Conservation (phyloP, 2,797 vertebrate genomes). For the Neostethus bicornis region DNA sequence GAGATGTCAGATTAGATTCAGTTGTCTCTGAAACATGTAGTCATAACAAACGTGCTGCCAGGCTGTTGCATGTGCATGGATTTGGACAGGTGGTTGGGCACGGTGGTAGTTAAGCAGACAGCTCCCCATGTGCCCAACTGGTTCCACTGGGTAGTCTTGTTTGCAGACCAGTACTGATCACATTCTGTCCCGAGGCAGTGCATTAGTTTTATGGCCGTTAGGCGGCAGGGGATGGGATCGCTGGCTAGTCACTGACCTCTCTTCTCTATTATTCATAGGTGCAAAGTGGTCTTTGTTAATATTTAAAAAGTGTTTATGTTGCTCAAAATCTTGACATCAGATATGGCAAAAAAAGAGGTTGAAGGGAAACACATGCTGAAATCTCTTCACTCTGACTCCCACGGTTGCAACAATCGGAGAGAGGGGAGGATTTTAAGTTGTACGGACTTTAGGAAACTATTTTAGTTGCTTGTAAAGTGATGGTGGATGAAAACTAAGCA, state of each 20-base stretch:
- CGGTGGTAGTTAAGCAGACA: slow-evolving; percentile 45
- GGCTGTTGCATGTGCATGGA: slow-evolving; percentile 67
- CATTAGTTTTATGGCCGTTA: slow-evolving; percentile 83
- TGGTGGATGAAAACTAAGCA: slow-evolving; percentile 47
- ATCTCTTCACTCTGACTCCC: slow-evolving; percentile 47
- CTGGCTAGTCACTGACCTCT: slow-evolving; percentile 76
- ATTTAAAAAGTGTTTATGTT: slow-evolving; percentile 88
- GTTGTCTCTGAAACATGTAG: slow-evolving; percentile 66
- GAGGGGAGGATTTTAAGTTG: slow-evolving; percentile 57
- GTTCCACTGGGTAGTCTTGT: slow-evolving; percentile 49
- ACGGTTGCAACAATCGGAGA: slow-evolving; percentile 42
- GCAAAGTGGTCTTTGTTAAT: slow-evolving; percentile 88
- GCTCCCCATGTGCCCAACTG: slow-evolving; percentile 38
- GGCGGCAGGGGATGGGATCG: slow-evolving; percentile 76
- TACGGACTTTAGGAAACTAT: slow-evolving; percentile 53
- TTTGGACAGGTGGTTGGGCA: slow-evolving; percentile 62
- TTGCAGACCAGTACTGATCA: slow-evolving; percentile 50
- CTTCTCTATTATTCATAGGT: slow-evolving; percentile 86
- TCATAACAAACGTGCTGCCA: slow-evolving; percentile 68
- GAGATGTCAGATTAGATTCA: slow-evolving; percentile 73
- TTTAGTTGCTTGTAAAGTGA: slow-evolving; percentile 47
- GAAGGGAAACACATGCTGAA: slow-evolving; percentile 53
- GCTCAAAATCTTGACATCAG: slow-evolving; percentile 75
- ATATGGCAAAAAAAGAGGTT: slow-evolving; percentile 56
- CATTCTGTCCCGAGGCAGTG: slow-evolving; percentile 73